These are phyloP conservation scores for Arrhamphus sclerolepis DNA, from an alignment of 2,797 vertebrate genomes.

Conservation along the genomic window DNA sequence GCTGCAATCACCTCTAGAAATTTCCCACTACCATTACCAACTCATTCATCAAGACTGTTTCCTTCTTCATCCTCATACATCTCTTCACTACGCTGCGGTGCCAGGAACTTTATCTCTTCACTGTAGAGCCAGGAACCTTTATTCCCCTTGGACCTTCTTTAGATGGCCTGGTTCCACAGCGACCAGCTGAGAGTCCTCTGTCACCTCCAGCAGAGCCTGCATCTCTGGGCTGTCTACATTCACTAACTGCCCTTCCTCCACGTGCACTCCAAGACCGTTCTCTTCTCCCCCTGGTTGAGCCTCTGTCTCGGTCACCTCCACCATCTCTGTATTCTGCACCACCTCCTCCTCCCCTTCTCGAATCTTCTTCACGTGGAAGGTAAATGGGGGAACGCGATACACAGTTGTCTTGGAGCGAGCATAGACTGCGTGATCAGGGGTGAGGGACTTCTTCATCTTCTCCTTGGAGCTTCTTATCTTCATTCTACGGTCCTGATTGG, in stretches of 20 bases:
- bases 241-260: conserved; percentile 79
- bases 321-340: conserved; percentile 83
- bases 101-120: not conserved
- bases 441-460: conserved; percentile 93
- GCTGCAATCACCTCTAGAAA: conserved; percentile 58
- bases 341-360: conserved; percentile 87
- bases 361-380: conserved; percentile 98
- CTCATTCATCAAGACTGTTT: conserved; percentile 31
- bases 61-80: conserved; percentile 20
- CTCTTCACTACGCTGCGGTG: conserved; percentile 7
- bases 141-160: conserved; percentile 82
- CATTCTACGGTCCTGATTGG: conserved; percentile 87
- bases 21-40: conserved; percentile 51
- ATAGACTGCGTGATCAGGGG: conserved; percentile 88
- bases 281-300: conserved; percentile 53
- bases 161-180: conserved; percentile 84
- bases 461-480: conserved; percentile 92
- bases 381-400: conserved; percentile 97
- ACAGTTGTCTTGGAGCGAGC: conserved; percentile 91
- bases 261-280: conserved; percentile 58
- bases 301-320: conserved; percentile 80
- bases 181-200: conserved; percentile 88
- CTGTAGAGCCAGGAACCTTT: conserved; percentile 26
- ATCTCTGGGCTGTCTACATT: conserved; percentile 77
- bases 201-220: conserved; percentile 88